A percentile compares a stretch with the other conserved stretches of the same genome.
These are phyloP conservation scores for Amphipyra tragopoginis DNA, from an alignment of 2,888 invertebrate genomes.

Conservation along the genomic window DNA sequence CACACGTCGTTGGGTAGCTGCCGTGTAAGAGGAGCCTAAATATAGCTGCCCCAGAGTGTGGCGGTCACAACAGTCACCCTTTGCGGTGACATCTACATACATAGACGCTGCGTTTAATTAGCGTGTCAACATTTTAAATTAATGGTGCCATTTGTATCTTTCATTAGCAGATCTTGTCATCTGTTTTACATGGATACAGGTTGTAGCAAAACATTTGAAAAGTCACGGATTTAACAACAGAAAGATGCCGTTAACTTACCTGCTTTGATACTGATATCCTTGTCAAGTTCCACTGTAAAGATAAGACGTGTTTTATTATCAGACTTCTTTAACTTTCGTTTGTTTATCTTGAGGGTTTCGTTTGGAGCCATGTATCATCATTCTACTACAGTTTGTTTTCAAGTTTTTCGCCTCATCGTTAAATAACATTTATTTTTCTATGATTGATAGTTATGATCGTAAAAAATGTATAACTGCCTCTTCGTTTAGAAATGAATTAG, in stretches of 20 bases:
- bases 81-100: slow-evolving; percentile 61
- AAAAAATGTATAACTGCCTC: slow-evolving; percentile 35
- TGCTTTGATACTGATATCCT: slow-evolving; percentile 41
- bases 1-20: slow-evolving; percentile 76
- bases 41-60: slow-evolving; percentile 74
- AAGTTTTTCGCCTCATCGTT: slow-evolving; percentile 18
- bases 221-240: slow-evolving; percentile 8
- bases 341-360: slow-evolving; percentile 17
- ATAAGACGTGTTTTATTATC: slow-evolving; percentile 5
- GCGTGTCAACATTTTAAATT: slow-evolving; percentile 45
- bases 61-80: slow-evolving; percentile 68
- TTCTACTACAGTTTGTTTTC: slow-evolving; percentile 30
- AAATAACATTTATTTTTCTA: slow-evolving; percentile 24
- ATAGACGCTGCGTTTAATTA: slow-evolving; percentile 52
- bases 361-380: slow-evolving; percentile 2
- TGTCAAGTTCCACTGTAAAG: slow-evolving; percentile 10
- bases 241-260: slow-evolving; percentile 39
- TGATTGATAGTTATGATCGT: slow-evolving; percentile 42
- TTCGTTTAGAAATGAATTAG: slow-evolving; percentile 44
- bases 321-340: slow-evolving; percentile 9
- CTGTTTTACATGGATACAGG: slow-evolving; percentile 21
- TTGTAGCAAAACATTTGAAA: slow-evolving; percentile 29
- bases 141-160: slow-evolving; percentile 29
- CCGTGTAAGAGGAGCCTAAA: slow-evolving; percentile 76
- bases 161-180: slow-evolving; percentile 29